Percentiles rank a stretch among this genome's conserved stretches.
Conservation (phyloP, 2,888 invertebrate genomes). For the Tortricodes alternella region DNA sequence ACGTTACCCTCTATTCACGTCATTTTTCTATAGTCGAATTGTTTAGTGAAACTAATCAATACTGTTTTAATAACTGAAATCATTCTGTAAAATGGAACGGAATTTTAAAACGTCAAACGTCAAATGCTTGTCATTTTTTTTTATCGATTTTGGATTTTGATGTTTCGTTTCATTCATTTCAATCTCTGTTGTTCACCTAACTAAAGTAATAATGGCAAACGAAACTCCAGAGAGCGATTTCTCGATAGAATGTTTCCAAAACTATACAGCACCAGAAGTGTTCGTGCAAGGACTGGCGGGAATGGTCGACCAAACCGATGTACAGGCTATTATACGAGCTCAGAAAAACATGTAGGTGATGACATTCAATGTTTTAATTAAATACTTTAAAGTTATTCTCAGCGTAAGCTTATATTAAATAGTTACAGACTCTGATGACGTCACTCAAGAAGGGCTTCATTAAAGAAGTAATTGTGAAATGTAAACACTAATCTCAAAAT, state of each 20-base stretch:
- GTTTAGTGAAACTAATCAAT: no score
- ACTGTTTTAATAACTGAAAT: no score
- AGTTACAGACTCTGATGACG: no score
- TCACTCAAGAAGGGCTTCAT: no score
- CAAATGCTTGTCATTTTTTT: no score
- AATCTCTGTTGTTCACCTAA: not conserved
- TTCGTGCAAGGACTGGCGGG: conserved; percentile 96
- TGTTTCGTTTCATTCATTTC: not conserved
- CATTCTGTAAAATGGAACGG: conserved; percentile 12
- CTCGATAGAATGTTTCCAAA: conserved; percentile 94
- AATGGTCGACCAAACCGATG: conserved; percentile 95
- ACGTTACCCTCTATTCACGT: no score
- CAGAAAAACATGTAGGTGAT: conserved; percentile 94
- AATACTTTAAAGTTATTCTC: not conserved
- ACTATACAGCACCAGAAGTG: conserved; percentile 94
- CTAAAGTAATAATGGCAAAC: conserved; percentile 67
- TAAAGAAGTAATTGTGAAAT: no score
- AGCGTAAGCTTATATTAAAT: no score
- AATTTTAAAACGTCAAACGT: not conserved
- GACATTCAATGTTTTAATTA: not conserved
- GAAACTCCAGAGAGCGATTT: conserved; percentile 86
- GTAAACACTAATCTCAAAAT: no score
- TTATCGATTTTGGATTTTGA: not conserved
- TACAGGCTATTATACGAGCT: conserved; percentile 93
- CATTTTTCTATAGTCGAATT: no score